Base-by-base conservation (phyloP, 2,888 invertebrate species). In the Eueremaeus valkanovi region DNA sequence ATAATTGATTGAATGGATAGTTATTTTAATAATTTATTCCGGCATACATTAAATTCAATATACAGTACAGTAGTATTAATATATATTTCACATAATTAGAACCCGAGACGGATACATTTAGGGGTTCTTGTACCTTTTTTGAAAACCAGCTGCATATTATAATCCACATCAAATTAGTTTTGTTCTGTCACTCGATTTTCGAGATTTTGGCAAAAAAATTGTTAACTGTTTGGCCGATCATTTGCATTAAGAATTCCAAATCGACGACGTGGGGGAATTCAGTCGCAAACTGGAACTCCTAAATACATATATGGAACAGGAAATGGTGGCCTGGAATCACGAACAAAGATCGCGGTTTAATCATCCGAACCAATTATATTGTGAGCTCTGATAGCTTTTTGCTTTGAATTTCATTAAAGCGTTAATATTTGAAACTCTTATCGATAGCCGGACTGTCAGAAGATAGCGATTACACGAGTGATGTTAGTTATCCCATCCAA, bases 381-480 rank as follows among this genome's bases (percentile, higher is more conserved):
- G 73, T 75, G 18, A 73, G 31, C 27, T 13, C 27, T 55, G 21
- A 51, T n/a, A 9, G 16, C 27, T 21, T 29, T 40, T 18, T 9
- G 5, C 5, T 16, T 61, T 55, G 31, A 24, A 24, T 61, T 36
- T n/a, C 36, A 36, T 21, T 75, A 21, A 27, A n/a, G n/a, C n/a
- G n/a, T n/a, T n/a, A n/a, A n/a, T n/a, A n/a, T n/a, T n/a, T n/a
- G n/a, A n/a, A n/a, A n/a, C n/a, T 63, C 66, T 45, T 70, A 72
- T 40, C 81, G 80, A 73, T 87, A 92, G 93, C 93, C 84, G 93
- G 95, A 77, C 92, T 95, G 84, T 95, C 95, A 73, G 96, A 96
- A 85, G 95, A 96, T 85, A 94, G 94, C 81, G 96, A 96, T 86
- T 96, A 96, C 86, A 96, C 95, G 78, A 93, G 93, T 78, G 96